Evolutionary conservation across 2,797 vertebrate genomes (phyloP).

Genomic region (Scyliorhinus canicula): DNA sequence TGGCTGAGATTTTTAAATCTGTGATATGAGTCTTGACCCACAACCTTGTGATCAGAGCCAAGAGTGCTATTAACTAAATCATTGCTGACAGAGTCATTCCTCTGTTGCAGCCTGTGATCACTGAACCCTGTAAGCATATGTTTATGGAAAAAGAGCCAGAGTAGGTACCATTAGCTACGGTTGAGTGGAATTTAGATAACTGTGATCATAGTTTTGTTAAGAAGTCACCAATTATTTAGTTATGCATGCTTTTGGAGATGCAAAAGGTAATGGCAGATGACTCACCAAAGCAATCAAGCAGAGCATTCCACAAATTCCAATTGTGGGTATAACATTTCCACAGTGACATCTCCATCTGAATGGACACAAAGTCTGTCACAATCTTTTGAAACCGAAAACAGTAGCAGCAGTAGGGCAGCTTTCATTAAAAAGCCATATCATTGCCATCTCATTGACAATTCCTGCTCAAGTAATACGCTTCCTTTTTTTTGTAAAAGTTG

Average conservation of each 20-base stretch:
- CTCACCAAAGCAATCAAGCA: not conserved
- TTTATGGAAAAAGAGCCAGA: not conserved
- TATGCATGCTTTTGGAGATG: not conserved
- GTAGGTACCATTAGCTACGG: not conserved
- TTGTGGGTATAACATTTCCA: not conserved
- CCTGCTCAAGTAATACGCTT: not conserved
- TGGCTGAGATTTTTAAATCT: not conserved
- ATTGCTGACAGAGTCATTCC: too few relatives aligned
- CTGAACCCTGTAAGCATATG: not conserved
- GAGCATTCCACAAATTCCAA: not conserved
- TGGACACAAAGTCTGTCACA: not conserved
- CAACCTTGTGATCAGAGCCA: not conserved
- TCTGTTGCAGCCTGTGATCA: too few relatives aligned
- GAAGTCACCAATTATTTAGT: not conserved
- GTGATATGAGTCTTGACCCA: not conserved
- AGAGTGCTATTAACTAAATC: not conserved
- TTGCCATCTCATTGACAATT: not conserved
- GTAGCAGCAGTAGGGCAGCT: not conserved
- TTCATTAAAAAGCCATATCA: not conserved
- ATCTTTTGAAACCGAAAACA: not conserved
- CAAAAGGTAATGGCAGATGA: not conserved
- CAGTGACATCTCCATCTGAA: not conserved
- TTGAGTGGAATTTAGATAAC: not conserved
- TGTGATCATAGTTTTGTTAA: not conserved
- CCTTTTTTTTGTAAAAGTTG: not conserved